Percentiles rank a stretch among this genome's conserved stretches.
phyloP scores from a whole-genome alignment of 2,797 vertebrate species.

The Anniella stebbinsi region DNA sequence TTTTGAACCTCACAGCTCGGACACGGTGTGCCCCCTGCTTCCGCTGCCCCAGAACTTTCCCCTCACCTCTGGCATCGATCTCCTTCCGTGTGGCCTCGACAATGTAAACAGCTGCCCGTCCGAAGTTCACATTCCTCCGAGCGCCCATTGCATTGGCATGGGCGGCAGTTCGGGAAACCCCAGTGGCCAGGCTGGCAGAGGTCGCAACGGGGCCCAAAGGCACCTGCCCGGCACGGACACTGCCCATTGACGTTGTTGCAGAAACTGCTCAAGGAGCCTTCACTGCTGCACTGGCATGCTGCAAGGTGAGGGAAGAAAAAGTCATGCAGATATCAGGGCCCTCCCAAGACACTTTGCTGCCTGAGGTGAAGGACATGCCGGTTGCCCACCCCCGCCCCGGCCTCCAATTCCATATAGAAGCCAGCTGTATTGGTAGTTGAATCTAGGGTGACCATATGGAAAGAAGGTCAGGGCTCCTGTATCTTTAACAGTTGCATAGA shows the following conservation, averaged over 20 bases:
- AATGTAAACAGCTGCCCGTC: conserved; percentile 85
- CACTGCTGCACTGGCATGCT: conserved; percentile 90
- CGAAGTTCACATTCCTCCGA: conserved; percentile 86
- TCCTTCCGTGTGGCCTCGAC: conserved; percentile 87
- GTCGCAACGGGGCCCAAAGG: conserved; percentile 88
- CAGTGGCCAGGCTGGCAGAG: conserved; percentile 91
- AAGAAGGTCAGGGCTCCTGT: too few relatives aligned
- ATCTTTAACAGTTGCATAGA: too few relatives aligned
- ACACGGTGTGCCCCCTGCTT: not conserved
- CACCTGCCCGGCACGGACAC: conserved; percentile 89
- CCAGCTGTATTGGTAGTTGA: not conserved
- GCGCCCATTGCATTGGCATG: conserved; percentile 91
- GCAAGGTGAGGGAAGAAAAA: conserved; percentile 44
- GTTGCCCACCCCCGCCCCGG: not conserved
- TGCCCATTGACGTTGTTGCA: conserved; percentile 89
- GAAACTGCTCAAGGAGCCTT: conserved; percentile 86
- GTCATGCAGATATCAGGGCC: accelerated
- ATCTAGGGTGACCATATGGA: not conserved
- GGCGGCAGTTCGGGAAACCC: conserved; percentile 92
- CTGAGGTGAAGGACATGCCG: too few relatives aligned
- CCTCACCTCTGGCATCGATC: conserved; percentile 89
- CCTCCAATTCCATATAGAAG: not conserved
- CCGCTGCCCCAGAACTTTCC: not conserved
- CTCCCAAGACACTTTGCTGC: not conserved
- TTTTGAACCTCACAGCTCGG: not conserved